Percentiles rank a stretch among this genome's conserved stretches.
phyloP scores from a whole-genome alignment of 2,113 vertebrate species.

The Anhinga rufa region DNA sequence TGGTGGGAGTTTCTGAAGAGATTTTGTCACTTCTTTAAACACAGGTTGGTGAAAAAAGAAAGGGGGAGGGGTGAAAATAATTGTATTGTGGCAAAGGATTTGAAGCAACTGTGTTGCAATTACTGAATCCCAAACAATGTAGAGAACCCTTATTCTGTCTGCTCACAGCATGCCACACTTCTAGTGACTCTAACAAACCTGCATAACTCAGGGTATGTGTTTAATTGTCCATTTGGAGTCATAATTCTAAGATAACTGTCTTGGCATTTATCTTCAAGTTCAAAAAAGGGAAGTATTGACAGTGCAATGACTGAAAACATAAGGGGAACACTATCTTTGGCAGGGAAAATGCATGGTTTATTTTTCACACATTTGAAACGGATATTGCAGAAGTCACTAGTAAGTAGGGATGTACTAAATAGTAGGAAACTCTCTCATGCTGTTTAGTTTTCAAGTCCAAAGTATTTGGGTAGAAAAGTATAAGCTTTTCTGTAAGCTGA shows the following conservation, averaged over 20 bases:
- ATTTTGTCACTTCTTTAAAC: neutral
- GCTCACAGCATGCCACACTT: neutral
- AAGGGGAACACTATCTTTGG: neutral
- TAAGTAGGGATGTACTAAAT: neutral
- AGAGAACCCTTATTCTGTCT: neutral
- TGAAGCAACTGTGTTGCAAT: neutral
- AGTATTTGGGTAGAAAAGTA: neutral
- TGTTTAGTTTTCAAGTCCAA: neutral
- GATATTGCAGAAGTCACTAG: neutral
- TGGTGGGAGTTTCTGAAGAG: neutral
- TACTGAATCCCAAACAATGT: neutral
- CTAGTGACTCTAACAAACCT: neutral
- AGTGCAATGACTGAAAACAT: neutral
- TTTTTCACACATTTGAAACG: neutral
- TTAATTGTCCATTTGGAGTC: neutral
- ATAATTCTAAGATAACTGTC: neutral
- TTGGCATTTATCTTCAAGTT: neutral
- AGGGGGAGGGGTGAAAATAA: neutral
- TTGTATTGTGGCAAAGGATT: neutral
- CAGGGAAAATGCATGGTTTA: neutral
- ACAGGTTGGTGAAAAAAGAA: neutral
- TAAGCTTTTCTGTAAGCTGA: neutral
- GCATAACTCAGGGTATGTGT: neutral
- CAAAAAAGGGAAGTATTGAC: neutral
- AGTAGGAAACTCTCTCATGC: neutral